Percentiles rank a stretch among this genome's conserved stretches.
Evolutionary conservation across 2,113 vertebrate genomes (phyloP).

Genomic region (cattle (Bos taurus)): DNA sequence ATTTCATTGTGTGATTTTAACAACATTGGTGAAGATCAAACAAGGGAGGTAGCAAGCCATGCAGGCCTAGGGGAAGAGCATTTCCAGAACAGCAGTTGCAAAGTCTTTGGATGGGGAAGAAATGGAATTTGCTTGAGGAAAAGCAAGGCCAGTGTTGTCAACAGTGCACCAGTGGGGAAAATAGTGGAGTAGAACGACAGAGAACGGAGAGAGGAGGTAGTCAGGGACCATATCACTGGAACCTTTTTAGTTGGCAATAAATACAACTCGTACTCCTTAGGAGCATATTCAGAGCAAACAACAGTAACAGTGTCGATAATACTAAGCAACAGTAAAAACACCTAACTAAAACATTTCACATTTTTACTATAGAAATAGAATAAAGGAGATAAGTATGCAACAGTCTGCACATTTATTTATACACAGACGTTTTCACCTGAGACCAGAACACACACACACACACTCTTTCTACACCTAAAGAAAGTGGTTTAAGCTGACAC

Average conservation of each 20-base stretch:
- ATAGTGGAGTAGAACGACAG: not conserved
- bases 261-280: not conserved
- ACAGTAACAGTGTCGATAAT: not conserved
- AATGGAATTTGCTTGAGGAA: not conserved
- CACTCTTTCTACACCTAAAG: not conserved
- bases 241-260: constrained; percentile 13
- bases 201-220: not conserved
- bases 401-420: constrained; percentile 35
- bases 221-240: not conserved
- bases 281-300: constrained; percentile 21
- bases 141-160: not conserved
- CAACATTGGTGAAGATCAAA: not conserved
- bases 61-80: constrained; percentile 19
- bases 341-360: not conserved
- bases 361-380: not conserved
- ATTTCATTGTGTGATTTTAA: constrained; percentile 19
- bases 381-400: not conserved
- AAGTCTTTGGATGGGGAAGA: constrained; percentile 1
- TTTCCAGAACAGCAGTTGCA: not conserved
- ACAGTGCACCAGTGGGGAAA: not conserved
- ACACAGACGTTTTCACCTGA: constrained; percentile 32
- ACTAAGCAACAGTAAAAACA: constrained; percentile 9
- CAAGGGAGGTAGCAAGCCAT: constrained; percentile 61
- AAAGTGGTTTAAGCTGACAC: not conserved
- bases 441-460: not conserved